A percentile compares a stretch with the other conserved stretches of the same genome.
phyloP scores from a whole-genome alignment of 2,113 vertebrate genomes.

The Cranoglanis bouderius region DNA sequence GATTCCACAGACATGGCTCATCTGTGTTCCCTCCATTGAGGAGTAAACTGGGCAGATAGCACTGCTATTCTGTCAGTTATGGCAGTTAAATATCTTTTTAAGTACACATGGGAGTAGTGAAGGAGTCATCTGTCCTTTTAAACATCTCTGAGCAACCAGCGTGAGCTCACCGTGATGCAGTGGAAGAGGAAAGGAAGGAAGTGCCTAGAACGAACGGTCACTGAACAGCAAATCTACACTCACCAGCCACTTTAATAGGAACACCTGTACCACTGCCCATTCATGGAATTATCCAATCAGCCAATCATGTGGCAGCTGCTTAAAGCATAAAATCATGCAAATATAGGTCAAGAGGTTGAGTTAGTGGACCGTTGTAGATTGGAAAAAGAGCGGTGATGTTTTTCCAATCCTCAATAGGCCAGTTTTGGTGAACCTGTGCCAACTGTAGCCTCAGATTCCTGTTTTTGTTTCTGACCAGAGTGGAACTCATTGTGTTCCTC shows the following conservation, averaged over 20 bases:
- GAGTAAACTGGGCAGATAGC: neutral
- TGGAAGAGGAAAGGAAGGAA: constrained; percentile 7
- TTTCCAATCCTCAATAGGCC: neutral
- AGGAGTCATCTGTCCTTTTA: neutral
- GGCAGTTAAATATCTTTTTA: neutral
- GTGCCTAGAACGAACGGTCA: neutral
- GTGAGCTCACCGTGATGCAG: constrained; percentile 5
- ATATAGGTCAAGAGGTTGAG: neutral
- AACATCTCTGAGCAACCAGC: neutral
- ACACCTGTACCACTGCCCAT: neutral
- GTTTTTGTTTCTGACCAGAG: neutral
- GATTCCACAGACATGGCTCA: neutral
- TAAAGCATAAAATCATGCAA: neutral
- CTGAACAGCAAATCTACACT: neutral
- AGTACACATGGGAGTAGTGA: neutral
- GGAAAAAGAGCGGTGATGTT: neutral
- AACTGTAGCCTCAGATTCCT: neutral
- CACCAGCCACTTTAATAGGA: neutral
- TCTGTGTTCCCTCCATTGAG: neutral
- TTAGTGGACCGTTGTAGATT: neutral
- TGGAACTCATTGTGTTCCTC: neutral
- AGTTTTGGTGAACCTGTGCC: neutral
- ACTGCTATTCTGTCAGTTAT: neutral
- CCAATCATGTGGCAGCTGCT: too few species aligned
- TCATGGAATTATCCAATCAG: neutral